phyloP scores from a whole-genome alignment of 2,888 invertebrate species.

The Ecliptopera silaceata region DNA sequence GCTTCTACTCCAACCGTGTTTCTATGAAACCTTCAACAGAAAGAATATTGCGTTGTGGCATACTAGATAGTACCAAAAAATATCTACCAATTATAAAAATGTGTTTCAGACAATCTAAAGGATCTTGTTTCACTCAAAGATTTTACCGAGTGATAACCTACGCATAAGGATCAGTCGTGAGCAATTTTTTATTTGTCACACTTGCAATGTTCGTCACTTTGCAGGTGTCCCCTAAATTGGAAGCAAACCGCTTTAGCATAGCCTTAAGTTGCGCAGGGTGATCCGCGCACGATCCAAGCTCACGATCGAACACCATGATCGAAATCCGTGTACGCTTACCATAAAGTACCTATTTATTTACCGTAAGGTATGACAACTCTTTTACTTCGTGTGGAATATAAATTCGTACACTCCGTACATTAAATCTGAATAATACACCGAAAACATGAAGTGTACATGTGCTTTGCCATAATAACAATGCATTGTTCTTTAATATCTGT shows the following conservation, averaged over 20 bases:
- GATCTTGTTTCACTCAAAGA: no score
- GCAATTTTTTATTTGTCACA: not conserved
- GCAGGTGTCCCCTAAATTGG: slow-evolving; percentile 13
- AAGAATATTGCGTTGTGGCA: no score
- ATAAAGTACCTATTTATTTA: slow-evolving; percentile 57
- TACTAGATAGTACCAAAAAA: no score
- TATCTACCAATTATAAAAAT: no score
- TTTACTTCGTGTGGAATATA: slow-evolving; percentile 74
- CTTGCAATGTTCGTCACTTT: slow-evolving; percentile 2
- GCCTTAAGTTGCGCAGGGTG: slow-evolving; percentile 50
- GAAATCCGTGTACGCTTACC: slow-evolving; percentile 74
- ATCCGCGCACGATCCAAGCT: slow-evolving; percentile 66
- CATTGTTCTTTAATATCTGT: slow-evolving; percentile 48
- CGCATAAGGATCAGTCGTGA: no score
- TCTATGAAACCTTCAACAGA: no score
- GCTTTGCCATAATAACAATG: slow-evolving; percentile 54
- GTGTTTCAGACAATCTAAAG: no score
- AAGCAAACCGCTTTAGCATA: slow-evolving; percentile 17
- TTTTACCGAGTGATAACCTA: no score
- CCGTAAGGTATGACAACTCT: slow-evolving; percentile 66
- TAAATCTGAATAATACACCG: slow-evolving; percentile 65
- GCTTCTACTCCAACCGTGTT: no score
- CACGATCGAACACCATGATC: slow-evolving; percentile 78
- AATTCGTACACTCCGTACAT: slow-evolving; percentile 60
- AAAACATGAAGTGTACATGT: slow-evolving; percentile 56